These are phyloP conservation scores for Neoaliturus tenellus DNA, from an alignment of 2,888 invertebrate species.

Conservation along the genomic window DNA sequence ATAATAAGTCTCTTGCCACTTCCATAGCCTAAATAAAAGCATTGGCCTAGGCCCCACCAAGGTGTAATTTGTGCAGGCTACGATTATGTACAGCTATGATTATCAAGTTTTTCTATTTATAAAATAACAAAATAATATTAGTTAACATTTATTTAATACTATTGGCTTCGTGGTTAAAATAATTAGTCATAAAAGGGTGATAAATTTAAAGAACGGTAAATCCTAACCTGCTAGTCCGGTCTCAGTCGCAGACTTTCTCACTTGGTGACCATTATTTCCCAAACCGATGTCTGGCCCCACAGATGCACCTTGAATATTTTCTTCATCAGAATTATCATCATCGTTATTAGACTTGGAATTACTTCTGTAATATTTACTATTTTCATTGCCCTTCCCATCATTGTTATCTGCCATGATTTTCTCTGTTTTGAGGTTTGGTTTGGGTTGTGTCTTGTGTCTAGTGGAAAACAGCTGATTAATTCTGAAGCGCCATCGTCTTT, in stretches of 20 bases:
- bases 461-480: slow-evolving; percentile 36
- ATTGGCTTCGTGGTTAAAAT: too few relatives aligned
- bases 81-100: too few relatives aligned
- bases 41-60: too few relatives aligned
- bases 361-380: slow-evolving; percentile 55
- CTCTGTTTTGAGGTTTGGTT: slow-evolving; percentile 1
- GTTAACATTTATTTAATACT: too few relatives aligned
- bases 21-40: too few relatives aligned
- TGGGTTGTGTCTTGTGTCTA: background rate
- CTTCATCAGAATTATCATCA: slow-evolving; percentile 55
- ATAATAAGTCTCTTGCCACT: too few relatives aligned
- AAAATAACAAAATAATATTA: too few relatives aligned
- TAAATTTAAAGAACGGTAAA: background rate
- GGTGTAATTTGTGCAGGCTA: too few relatives aligned
- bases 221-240: slow-evolving; percentile 60
- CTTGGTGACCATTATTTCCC: slow-evolving; percentile 44
- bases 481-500: background rate
- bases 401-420: slow-evolving; percentile 61
- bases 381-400: slow-evolving; percentile 55
- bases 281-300: slow-evolving; percentile 60
- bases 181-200: too few relatives aligned
- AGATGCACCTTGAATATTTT: slow-evolving; percentile 54
- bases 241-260: slow-evolving; percentile 53
- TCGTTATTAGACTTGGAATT: slow-evolving; percentile 55
- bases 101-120: too few relatives aligned